A percentile compares a stretch with the other conserved stretches of the same genome.
Evolutionary conservation across 2,113 vertebrate genomes (phyloP).

Genomic region (Tautogolabrus adspersus): DNA sequence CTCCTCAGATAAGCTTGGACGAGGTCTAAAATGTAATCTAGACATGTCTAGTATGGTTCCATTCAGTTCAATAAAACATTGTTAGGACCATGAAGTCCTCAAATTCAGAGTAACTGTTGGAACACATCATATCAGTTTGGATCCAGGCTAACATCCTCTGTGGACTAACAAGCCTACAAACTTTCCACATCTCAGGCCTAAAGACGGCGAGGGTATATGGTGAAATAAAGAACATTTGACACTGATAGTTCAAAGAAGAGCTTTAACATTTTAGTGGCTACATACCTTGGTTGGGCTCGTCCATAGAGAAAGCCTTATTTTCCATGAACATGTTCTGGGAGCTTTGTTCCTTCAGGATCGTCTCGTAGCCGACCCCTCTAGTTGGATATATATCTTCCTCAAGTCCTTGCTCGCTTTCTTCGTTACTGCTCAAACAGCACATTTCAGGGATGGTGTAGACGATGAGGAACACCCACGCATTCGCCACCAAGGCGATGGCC

Average conservation of each 20-base stretch:
- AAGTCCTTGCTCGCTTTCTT: conserved; percentile 70
- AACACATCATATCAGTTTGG: too few relatives aligned
- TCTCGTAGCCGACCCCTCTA: conserved; percentile 91
- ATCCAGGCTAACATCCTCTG: background rate
- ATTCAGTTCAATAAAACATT: too few relatives aligned
- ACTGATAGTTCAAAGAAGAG: background rate
- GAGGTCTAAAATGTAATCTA: too few relatives aligned
- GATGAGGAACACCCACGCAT: conserved; percentile 89
- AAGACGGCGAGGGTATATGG: too few relatives aligned
- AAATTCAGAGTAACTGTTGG: too few relatives aligned
- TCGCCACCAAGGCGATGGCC: conserved; percentile 91
- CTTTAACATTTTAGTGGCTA: background rate
- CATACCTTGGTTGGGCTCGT: conserved; percentile 89
- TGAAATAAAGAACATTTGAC: too few relatives aligned
- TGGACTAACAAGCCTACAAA: too few relatives aligned
- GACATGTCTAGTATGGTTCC: too few relatives aligned
- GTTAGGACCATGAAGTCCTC: too few relatives aligned
- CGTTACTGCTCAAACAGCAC: conserved; percentile 80
- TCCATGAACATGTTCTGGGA: conserved; percentile 92
- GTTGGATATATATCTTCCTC: conserved; percentile 84
- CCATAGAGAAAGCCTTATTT: conserved; percentile 96
- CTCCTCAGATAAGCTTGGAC: too few relatives aligned
- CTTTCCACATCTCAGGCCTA: too few relatives aligned
- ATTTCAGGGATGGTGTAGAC: conserved; percentile 89
- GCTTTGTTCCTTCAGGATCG: conserved; percentile 91